Evolutionary conservation across 2,888 invertebrate species (phyloP).

Genomic region (Dryadula phaetusa): DNA sequence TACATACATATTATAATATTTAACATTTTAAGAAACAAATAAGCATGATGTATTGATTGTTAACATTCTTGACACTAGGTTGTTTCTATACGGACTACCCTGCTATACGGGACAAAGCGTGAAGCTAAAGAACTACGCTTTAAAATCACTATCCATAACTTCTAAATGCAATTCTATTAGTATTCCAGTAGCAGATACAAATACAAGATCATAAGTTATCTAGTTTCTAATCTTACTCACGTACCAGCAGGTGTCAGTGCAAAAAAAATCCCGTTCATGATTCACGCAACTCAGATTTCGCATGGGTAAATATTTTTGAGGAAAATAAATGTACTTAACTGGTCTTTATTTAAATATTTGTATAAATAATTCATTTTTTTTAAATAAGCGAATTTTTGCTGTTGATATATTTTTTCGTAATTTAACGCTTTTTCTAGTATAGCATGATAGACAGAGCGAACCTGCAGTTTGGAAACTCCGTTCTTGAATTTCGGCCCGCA

Average conservation of each 20-base stretch:
- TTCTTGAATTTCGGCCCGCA: no score
- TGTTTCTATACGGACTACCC: no score
- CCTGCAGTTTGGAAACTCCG: no score
- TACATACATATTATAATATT: no score
- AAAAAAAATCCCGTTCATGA: constrained; percentile 39
- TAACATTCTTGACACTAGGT: no score
- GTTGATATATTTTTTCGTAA: no score
- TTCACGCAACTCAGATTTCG: constrained; percentile 17
- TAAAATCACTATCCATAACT: neutral
- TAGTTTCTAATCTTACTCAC: constrained; percentile 32
- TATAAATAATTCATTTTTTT: no score
- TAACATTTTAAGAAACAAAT: no score
- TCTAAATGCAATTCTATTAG: constrained; percentile 13
- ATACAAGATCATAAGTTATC: constrained; percentile 32
- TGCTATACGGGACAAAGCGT: neutral
- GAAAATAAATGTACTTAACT: constrained; percentile 1
- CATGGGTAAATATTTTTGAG: neutral
- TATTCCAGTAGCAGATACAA: constrained; percentile 28
- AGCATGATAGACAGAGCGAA: no score
- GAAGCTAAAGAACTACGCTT: neutral
- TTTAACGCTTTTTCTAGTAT: no score
- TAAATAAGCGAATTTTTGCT: no score
- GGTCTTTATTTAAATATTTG: neutral
- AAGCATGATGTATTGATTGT: no score
- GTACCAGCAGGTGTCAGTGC: constrained; percentile 34